phyloP scores from a whole-genome alignment of 2,113 vertebrate genomes.

The Xiphophorus couchianus region DNA sequence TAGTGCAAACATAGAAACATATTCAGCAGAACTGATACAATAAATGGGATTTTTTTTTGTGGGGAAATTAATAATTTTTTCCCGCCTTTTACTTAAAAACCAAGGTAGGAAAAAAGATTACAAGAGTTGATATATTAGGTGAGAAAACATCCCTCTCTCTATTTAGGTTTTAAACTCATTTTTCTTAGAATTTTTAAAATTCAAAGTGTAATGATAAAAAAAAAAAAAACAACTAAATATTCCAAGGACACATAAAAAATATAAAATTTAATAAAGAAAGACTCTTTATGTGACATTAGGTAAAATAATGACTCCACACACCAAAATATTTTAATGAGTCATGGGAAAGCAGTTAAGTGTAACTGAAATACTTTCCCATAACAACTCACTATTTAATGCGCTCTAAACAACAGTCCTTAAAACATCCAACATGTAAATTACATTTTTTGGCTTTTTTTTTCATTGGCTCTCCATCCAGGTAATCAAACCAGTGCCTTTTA shows the following conservation, averaged over 20 bases:
- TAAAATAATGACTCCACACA: not conserved
- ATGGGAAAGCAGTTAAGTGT: not conserved
- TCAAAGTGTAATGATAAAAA: no score
- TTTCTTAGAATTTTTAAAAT: no score
- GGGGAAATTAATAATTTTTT: not conserved
- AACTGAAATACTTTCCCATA: not conserved
- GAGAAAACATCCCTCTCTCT: no score
- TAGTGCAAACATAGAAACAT: not conserved
- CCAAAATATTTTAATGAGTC: not conserved
- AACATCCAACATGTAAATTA: conserved; percentile 21
- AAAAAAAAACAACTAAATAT: no score
- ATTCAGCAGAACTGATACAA: not conserved
- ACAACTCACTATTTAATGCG: conserved; percentile 7
- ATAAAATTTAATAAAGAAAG: not conserved
- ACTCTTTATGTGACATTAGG: not conserved
- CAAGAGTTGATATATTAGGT: no score
- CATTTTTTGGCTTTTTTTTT: not conserved
- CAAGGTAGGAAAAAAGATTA: no score
- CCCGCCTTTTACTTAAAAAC: no score
- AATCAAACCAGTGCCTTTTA: no score
- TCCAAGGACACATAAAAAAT: no score
- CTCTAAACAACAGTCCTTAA: not conserved
- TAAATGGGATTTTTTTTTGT: not conserved
- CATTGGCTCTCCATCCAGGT: no score
- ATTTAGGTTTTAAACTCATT: no score